Evolutionary conservation across 2,888 invertebrate species (phyloP).

Genomic region (Alcis repandata): DNA sequence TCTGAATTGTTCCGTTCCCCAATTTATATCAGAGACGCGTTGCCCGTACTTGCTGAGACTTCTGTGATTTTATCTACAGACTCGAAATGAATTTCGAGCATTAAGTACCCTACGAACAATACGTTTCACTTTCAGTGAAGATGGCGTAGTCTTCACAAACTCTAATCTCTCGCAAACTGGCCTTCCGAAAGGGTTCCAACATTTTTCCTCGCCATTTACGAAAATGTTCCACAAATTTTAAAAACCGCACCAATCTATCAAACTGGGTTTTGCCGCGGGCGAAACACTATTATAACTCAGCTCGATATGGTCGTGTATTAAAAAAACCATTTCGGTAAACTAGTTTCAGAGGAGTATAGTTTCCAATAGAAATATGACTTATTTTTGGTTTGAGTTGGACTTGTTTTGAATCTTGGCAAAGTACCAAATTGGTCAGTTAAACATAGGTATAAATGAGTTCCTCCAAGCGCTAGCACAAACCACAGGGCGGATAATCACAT

Average conservation of each 20-base stretch:
- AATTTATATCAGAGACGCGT: slow-evolving; percentile 56
- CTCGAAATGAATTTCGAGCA: slow-evolving; percentile 51
- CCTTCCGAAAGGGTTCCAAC: slow-evolving; percentile 22
- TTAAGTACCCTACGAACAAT: slow-evolving; percentile 44
- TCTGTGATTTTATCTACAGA: slow-evolving; percentile 49
- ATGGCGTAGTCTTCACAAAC: slow-evolving; percentile 21
- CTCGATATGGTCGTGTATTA: slow-evolving; percentile 22
- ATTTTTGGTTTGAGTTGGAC: not conserved
- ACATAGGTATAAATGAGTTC: slow-evolving; percentile 23
- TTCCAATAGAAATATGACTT: slow-evolving; percentile 1
- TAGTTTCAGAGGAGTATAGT: slow-evolving; percentile 1
- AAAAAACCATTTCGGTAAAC: slow-evolving; percentile 9
- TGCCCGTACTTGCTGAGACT: slow-evolving; percentile 43
- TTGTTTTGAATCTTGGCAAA: slow-evolving; percentile 12
- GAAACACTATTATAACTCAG: slow-evolving; percentile 32
- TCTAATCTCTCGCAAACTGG: slow-evolving; percentile 15
- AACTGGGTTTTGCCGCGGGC: slow-evolving; percentile 37
- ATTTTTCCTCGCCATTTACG: slow-evolving; percentile 16
- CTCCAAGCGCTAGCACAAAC: slow-evolving; percentile 16
- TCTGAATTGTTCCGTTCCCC: slow-evolving; percentile 68
- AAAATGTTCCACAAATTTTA: slow-evolving; percentile 34
- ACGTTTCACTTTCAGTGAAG: slow-evolving; percentile 38
- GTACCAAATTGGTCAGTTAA: slow-evolving; percentile 28
- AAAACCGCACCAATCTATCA: slow-evolving; percentile 36
- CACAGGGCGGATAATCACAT: slow-evolving; percentile 22